Conservation (phyloP, 2,797 vertebrate species). For the Micromesistius poutassou region DNA sequence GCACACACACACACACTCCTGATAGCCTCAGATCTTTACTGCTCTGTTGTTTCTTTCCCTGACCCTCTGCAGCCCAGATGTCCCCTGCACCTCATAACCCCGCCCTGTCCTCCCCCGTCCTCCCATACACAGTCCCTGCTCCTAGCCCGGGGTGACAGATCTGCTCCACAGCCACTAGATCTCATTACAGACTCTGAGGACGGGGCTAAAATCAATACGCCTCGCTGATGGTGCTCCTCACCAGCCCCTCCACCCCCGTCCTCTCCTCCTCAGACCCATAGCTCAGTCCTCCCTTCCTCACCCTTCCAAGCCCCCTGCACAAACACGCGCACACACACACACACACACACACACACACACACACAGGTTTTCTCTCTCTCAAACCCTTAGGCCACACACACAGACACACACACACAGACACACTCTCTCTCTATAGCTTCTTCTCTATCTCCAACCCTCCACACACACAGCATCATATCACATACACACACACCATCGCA, state of each 20-base stretch:
- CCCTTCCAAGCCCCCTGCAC: background rate
- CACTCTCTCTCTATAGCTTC: no score
- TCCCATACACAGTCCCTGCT: constrained; percentile 3
- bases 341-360: no score
- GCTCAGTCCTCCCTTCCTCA: background rate
- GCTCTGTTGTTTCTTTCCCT: constrained; percentile 5
- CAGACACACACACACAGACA: no score
- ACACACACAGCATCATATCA: background rate
- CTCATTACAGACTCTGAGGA: constrained; percentile 50
- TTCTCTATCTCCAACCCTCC: background rate
- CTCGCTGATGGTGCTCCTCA: constrained; percentile 25
- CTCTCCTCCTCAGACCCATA: constrained; percentile 21
- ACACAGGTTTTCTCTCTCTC: no score
- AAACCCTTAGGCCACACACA: no score
- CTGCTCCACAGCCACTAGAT: constrained; percentile 52
- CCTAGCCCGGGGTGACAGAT: constrained; percentile 50
- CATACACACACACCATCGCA: background rate
- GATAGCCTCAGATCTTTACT: constrained; percentile 11
- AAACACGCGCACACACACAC: background rate
- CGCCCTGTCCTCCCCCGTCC: constrained; percentile 2
- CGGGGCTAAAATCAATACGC: constrained; percentile 53
- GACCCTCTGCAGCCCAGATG: background rate
- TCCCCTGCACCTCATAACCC: constrained; percentile 18
- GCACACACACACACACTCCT: constrained; percentile 18
- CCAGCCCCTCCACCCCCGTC: constrained; percentile 26